Base-by-base conservation (phyloP, 2,888 invertebrate genomes). In the Salpingus planirostris region DNA sequence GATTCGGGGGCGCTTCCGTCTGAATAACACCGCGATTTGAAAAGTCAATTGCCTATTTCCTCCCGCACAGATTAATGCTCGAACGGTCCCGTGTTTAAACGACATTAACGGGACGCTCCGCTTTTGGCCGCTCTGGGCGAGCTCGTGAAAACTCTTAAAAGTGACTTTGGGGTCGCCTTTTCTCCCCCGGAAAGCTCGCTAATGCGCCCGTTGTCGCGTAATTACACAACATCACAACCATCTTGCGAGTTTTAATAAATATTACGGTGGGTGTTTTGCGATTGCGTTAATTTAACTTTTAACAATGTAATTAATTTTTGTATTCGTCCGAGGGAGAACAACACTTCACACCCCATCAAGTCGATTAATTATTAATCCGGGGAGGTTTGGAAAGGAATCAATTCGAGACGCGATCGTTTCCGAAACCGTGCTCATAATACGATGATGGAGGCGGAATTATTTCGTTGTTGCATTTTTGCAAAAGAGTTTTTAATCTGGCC, bases 1-100 rank as follows among this genome's bases (percentile, higher is more conserved):
- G 40, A 48, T 50, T 47, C 40, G 40, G 40, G 40, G 42, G 7
- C 10, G 39, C 43, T 47, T 45, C 39, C 41, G 36, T 34, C 43
- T 41, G 42, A 49, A 47, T 46, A 49, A 47, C 45, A n/a, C 40
- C 44, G 11, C 52, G 51, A 51, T 57, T 56, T 54, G 46, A 56
- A 55, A 56, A 56, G 57, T 56, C 57, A 56, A 57, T 55, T 56
- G 55, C 56, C 55, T 55, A 54, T 56, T 56, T 54, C 52, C 55
- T 46, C 47, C 29, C 31, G 28, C 51, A 43, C 45, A 47, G 49
- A 50, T 49, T 38, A 50, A 54, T 51, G 54, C 50, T 50, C 44
- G 48, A 55, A 54, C 52, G 52, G 52, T 48, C 50, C 40, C 53
- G 53, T 47, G 54, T 52, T 54, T 46, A 47, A 55, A 55, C 50